phyloP scores from a whole-genome alignment of 2,113 vertebrate species.

The Clinocottus analis region DNA sequence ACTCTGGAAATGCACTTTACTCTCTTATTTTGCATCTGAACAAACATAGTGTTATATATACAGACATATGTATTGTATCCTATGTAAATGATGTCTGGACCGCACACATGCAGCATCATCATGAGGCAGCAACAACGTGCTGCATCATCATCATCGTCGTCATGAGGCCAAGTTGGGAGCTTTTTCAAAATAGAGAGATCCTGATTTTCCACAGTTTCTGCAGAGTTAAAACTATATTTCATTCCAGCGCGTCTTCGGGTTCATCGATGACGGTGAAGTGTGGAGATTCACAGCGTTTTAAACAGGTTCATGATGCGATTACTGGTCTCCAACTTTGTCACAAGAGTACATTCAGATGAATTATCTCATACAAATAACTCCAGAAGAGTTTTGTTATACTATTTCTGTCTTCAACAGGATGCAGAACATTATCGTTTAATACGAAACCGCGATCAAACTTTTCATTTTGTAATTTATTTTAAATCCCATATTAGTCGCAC shows the following conservation, averaged over 20 bases:
- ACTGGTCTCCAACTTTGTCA: background rate
- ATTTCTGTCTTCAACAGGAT: constrained; percentile 17
- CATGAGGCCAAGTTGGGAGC: background rate
- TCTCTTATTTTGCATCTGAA: constrained; percentile 25
- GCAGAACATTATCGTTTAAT: background rate
- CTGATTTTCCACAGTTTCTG: background rate
- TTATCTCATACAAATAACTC: constrained; percentile 15
- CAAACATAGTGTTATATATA: constrained; percentile 32
- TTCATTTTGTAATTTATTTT: too few species aligned
- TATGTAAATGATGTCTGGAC: constrained; percentile 42
- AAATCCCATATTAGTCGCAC: too few species aligned
- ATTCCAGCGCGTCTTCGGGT: constrained; percentile 17
- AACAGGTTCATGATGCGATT: constrained; percentile 27
- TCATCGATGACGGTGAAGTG: background rate
- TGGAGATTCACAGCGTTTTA: background rate
- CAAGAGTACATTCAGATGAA: constrained; percentile 8
- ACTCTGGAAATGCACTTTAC: constrained; percentile 19
- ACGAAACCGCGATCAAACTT: background rate
- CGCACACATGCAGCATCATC: too few species aligned
- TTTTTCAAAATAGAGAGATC: constrained; percentile 6
- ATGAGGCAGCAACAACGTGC: too few species aligned
- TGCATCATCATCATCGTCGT: too few species aligned
- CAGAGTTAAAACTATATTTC: background rate
- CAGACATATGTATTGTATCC: too few species aligned
- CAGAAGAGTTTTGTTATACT: background rate